Evolutionary conservation across 2,888 invertebrate genomes (phyloP).

Genomic region (Drosophila tripunctata): DNA sequence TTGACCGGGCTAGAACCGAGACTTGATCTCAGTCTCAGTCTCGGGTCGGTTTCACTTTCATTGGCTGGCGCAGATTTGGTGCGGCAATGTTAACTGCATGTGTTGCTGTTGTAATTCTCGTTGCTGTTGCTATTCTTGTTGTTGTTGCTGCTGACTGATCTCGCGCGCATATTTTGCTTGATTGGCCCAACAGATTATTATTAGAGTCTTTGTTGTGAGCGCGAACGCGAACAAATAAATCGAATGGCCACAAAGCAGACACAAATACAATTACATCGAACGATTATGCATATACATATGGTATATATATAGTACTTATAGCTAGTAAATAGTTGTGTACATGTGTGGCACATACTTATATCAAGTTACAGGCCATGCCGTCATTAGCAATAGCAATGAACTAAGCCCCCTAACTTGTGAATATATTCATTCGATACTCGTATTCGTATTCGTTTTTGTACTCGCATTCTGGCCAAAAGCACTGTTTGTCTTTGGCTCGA

Average conservation of each 20-base stretch:
- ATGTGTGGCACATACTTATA: conserved; percentile 5
- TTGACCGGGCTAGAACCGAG: conserved; percentile 62
- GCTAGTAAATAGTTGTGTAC: conserved; percentile 9
- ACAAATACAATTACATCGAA: not conserved
- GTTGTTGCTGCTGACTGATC: conserved; percentile 73
- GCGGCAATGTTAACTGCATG: conserved; percentile 44
- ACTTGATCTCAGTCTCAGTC: conserved; percentile 13
- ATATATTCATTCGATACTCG: too few relatives aligned
- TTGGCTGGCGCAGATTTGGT: conserved; percentile 59
- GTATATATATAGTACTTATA: conserved; percentile 21
- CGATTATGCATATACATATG: conserved; percentile 5
- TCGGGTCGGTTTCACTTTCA: conserved; percentile 76
- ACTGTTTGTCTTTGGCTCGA: conserved; percentile 47
- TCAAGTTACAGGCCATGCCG: conserved; percentile 71
- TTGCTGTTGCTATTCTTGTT: conserved; percentile 40
- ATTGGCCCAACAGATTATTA: conserved; percentile 81
- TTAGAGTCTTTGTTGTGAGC: conserved; percentile 73
- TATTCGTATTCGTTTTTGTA: too few relatives aligned
- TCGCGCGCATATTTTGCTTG: conserved; percentile 81
- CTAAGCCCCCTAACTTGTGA: conserved; percentile 71
- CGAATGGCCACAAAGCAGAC: conserved; percentile 53
- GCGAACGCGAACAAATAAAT: conserved; percentile 73
- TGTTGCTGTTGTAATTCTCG: conserved; percentile 40
- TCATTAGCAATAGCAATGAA: conserved; percentile 81
- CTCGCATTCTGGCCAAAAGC: conserved; percentile 50